A percentile compares a stretch with the other conserved stretches of the same genome.
phyloP scores from a whole-genome alignment of 2,797 vertebrate species.

The Acrocephalus scirpaceus region DNA sequence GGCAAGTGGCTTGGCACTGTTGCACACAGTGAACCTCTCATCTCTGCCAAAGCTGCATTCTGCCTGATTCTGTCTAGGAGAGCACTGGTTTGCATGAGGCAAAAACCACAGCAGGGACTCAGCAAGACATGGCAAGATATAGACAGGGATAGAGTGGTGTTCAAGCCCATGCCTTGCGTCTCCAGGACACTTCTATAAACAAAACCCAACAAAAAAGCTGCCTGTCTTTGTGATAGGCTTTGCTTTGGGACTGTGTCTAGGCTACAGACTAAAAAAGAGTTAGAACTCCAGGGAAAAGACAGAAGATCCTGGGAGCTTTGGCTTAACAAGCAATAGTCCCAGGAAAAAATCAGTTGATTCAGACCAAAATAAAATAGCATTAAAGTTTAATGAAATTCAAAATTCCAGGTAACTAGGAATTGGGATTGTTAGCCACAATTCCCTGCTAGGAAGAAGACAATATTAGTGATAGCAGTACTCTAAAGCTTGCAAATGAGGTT shows the following conservation, averaged over 20 bases:
- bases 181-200: not conserved
- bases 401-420: not conserved
- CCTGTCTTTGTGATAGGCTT: not conserved
- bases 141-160: not conserved
- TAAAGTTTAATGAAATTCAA: conserved; percentile 11
- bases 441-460: conserved; percentile 23
- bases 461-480: not conserved
- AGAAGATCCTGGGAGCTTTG: not conserved
- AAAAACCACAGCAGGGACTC: not conserved
- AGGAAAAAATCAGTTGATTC: not conserved
- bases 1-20: not conserved
- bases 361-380: not conserved
- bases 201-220: not conserved
- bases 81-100: not conserved
- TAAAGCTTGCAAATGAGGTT: conserved; percentile 34
- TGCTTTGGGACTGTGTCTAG: not conserved
- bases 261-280: not conserved
- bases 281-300: not conserved
- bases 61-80: not conserved
- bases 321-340: not conserved
- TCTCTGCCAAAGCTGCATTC: not conserved
- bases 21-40: not conserved
- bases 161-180: not conserved
- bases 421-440: not conserved
- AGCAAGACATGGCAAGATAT: not conserved